Conservation (phyloP, 1,140 invertebrate genomes). For the Trichomalopsis sarcophagae region DNA sequence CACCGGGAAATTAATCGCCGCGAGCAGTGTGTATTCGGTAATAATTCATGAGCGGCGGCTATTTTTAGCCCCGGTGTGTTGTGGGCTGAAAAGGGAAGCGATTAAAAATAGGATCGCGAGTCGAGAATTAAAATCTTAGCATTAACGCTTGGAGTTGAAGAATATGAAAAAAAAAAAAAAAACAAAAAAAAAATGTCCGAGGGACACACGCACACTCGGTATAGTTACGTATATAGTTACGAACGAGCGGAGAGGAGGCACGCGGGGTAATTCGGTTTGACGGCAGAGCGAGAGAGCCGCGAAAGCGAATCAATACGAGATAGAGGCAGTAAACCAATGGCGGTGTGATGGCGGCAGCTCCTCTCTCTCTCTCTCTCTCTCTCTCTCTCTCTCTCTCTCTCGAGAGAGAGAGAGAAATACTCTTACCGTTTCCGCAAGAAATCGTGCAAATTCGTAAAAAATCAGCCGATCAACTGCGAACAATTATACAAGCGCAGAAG, state of each 20-base stretch:
- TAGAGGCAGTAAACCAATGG: conserved; percentile 19
- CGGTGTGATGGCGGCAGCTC: background rate
- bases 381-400: background rate
- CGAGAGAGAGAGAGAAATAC: too few relatives aligned
- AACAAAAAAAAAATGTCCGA: too few relatives aligned
- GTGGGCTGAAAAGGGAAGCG: too few relatives aligned
- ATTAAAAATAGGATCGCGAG: too few relatives aligned
- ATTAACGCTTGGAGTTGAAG: too few relatives aligned
- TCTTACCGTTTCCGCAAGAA: too few relatives aligned
- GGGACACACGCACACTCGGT: background rate
- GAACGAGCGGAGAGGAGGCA: background rate
- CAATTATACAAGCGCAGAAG: background rate
- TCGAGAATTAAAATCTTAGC: too few relatives aligned
- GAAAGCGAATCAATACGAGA: conserved; percentile 48
- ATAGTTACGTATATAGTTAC: too few relatives aligned
- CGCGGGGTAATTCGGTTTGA: conserved; percentile 31
- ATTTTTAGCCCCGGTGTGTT: too few relatives aligned
- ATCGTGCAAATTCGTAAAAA: background rate
- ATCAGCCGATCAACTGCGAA: background rate
- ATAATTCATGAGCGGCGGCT: background rate
- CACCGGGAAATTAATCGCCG: background rate
- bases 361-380: background rate
- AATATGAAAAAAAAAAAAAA: too few relatives aligned
- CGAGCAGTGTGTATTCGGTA: background rate
- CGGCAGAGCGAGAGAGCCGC: background rate